Conservation (phyloP, 2,888 invertebrate genomes). For the Cosmopolites sordidus region DNA sequence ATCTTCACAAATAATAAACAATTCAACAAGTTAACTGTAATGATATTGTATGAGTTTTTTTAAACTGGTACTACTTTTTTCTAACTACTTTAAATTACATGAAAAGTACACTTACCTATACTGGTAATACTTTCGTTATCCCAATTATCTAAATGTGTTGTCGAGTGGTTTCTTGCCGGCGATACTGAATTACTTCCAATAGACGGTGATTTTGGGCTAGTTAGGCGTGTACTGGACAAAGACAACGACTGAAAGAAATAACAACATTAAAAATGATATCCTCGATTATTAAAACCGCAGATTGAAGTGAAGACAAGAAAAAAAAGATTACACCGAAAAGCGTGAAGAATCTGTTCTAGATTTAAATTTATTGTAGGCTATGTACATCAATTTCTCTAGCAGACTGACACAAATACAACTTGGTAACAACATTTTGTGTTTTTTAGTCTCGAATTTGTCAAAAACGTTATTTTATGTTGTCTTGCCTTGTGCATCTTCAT, state of each 20-base stretch:
- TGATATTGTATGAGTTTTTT: no score
- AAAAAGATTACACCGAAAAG: neutral
- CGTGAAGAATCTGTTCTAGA: neutral
- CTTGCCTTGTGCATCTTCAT: neutral
- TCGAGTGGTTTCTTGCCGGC: constrained; percentile 54
- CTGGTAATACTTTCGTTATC: constrained; percentile 73
- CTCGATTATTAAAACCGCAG: neutral
- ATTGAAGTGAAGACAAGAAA: neutral
- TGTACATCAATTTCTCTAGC: neutral
- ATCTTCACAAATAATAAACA: no score
- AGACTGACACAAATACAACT: neutral
- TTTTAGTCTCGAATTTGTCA: no score
- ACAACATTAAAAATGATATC: neutral
- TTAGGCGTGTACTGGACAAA: constrained; percentile 40
- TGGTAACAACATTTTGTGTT: no score
- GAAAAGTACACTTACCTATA: constrained; percentile 68
- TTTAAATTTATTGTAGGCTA: neutral
- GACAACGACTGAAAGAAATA: constrained; percentile 45
- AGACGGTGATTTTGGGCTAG: constrained; percentile 38
- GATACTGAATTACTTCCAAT: constrained; percentile 30
- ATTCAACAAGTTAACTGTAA: no score
- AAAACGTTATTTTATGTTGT: no score
- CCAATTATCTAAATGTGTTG: constrained; percentile 50
- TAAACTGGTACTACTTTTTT: no score
- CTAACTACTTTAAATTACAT: no score